Evolutionary conservation across 2,113 vertebrate species (phyloP).

Genomic region (Sinosuthora webbiana): DNA sequence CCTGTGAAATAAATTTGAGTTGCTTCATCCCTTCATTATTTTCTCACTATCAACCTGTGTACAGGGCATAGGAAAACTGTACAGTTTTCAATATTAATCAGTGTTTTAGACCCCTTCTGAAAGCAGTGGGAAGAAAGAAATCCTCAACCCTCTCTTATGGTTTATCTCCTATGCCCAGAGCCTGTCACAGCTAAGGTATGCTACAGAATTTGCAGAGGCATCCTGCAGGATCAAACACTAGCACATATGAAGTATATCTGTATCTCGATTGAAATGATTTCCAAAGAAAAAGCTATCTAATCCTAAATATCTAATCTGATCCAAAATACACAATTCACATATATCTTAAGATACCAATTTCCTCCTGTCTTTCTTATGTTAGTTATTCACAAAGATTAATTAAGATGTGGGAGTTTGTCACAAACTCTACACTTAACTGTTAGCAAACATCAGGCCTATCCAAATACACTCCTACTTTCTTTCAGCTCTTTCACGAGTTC

Average conservation of each 20-base stretch:
- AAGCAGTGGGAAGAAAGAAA: not conserved
- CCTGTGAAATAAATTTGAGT: not conserved
- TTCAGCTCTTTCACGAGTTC: not conserved
- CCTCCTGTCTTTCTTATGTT: not conserved
- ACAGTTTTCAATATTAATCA: not conserved
- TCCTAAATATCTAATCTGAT: not conserved
- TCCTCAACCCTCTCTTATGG: not conserved
- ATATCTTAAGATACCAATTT: not conserved
- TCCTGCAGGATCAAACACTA: not conserved
- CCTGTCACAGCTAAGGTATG: not conserved
- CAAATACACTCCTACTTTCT: not conserved
- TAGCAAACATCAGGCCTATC: not conserved
- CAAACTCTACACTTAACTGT: not conserved
- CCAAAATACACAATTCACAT: not conserved
- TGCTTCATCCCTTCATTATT: not conserved
- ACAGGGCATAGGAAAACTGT: not conserved
- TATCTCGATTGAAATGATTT: not conserved
- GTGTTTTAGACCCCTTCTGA: not conserved
- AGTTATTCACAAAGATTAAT: not conserved
- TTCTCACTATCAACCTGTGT: fast-evolving
- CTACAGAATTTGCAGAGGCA: not conserved
- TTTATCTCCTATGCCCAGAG: fast-evolving
- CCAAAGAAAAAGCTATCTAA: not conserved
- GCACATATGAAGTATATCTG: not conserved
- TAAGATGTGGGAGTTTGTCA: not conserved